A percentile compares a stretch with the other conserved stretches of the same genome.
These are phyloP conservation scores for Irena cyanogastra DNA, from an alignment of 2,113 vertebrate species.

Conservation along the genomic window DNA sequence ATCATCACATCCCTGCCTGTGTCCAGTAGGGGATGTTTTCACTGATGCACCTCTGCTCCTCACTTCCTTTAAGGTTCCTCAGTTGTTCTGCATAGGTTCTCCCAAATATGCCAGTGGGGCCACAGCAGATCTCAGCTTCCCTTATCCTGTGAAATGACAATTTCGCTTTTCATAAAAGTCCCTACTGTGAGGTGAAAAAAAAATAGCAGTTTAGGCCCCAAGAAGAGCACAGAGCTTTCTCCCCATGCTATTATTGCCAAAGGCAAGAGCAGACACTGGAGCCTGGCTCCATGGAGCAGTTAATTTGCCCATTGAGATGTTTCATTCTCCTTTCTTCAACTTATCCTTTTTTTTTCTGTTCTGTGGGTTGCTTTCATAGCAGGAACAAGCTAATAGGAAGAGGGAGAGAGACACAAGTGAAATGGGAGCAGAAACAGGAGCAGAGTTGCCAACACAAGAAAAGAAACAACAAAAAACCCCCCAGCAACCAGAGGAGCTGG, in stretches of 20 bases:
- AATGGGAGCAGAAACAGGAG: constrained; percentile 50
- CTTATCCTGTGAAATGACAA: not conserved
- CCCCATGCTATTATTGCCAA: accelerated
- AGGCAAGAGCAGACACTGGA: not conserved
- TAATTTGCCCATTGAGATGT: not conserved
- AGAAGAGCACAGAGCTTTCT: not conserved
- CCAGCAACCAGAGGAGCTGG: constrained; percentile 60
- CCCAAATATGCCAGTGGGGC: not conserved
- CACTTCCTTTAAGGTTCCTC: not conserved
- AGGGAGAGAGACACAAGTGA: constrained; percentile 73
- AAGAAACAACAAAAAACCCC: constrained; percentile 77
- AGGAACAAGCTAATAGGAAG: constrained; percentile 78
- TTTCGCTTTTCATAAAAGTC: not conserved
- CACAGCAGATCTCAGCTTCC: not conserved
- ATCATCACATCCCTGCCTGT: accelerated
- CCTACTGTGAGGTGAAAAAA: not conserved
- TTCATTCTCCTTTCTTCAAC: not conserved
- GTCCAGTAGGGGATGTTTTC: not conserved
- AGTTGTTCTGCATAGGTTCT: not conserved
- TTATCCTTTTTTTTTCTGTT: not conserved
- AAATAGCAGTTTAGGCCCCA: not conserved
- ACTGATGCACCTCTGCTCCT: not conserved
- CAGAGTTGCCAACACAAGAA: constrained; percentile 71
- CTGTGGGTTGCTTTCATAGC: constrained; percentile 34
- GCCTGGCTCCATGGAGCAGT: not conserved